Conservation (phyloP, 2,888 invertebrate species). For the Dynastes grantii region DNA sequence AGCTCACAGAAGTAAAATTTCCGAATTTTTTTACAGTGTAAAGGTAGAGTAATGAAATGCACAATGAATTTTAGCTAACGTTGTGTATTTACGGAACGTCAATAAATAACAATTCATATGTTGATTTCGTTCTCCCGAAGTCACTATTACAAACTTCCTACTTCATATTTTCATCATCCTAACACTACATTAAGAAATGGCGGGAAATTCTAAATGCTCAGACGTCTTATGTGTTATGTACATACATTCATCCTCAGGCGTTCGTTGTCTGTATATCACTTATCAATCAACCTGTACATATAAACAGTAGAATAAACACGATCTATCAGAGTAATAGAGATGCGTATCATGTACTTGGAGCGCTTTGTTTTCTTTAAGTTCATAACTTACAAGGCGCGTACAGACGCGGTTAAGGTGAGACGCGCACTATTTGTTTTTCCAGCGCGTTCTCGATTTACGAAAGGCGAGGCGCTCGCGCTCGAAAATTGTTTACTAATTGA, state of each 20-base stretch:
- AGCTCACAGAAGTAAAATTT: no score
- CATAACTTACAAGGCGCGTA: conserved; percentile 6
- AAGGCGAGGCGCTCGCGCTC: conserved; percentile 32
- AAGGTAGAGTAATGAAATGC: no score
- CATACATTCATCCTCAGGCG: background rate
- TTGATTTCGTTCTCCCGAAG: no score
- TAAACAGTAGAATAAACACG: conserved; percentile 8
- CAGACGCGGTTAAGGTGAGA: conserved; percentile 31
- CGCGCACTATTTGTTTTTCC: conserved; percentile 37
- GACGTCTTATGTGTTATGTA: background rate
- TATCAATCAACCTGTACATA: conserved; percentile 27
- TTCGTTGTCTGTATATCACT: conserved; percentile 19
- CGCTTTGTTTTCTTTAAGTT: conserved; percentile 38
- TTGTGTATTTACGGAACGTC: no score
- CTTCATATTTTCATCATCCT: no score
- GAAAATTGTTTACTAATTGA: conserved; percentile 36
- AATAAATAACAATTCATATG: no score
- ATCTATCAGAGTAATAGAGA: conserved; percentile 18
- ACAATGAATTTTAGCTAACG: no score
- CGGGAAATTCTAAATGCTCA: conserved; percentile 1
- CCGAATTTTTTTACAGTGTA: no score
- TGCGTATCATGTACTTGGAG: background rate
- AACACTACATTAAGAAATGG: background rate
- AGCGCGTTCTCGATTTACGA: conserved; percentile 11
- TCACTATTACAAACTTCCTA: no score